Evolutionary conservation across 2,888 invertebrate species (phyloP).

Genomic region (Unio pictorum): DNA sequence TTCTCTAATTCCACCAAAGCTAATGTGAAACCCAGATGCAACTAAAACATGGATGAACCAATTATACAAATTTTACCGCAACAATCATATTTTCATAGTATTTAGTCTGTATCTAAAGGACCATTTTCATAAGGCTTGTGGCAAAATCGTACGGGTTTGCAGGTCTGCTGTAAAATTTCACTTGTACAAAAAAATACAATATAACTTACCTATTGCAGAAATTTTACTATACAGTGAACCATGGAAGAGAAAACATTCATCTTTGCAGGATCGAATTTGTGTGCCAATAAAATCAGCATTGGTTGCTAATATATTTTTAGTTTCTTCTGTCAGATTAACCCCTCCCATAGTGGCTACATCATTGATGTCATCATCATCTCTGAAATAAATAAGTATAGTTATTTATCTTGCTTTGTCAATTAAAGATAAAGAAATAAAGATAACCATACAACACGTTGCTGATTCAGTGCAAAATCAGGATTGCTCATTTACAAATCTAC

Average conservation of each 20-base stretch:
- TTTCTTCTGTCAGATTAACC: slow-evolving; percentile 96
- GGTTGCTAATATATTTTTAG: slow-evolving; percentile 90
- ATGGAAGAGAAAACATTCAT: slow-evolving; percentile 87
- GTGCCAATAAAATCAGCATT: slow-evolving; percentile 89
- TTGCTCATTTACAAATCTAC: too few relatives aligned
- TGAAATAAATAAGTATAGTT: slow-evolving; percentile 44
- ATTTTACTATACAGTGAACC: slow-evolving; percentile 81
- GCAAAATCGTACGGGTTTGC: too few relatives aligned
- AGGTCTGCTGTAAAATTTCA: neutral
- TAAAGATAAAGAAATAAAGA: too few relatives aligned
- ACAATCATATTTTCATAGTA: too few relatives aligned
- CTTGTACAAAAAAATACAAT: too few relatives aligned
- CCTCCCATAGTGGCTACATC: slow-evolving; percentile 99
- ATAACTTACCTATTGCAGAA: slow-evolving; percentile 78
- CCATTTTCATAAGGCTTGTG: too few relatives aligned
- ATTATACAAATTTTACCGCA: too few relatives aligned
- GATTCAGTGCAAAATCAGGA: neutral
- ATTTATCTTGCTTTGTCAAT: too few relatives aligned
- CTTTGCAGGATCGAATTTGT: slow-evolving; percentile 92
- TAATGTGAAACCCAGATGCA: too few relatives aligned
- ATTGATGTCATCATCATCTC: slow-evolving; percentile 96
- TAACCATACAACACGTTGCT: neutral
- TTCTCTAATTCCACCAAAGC: too few relatives aligned
- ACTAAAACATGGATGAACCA: too few relatives aligned
- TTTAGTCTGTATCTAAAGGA: too few relatives aligned